Conservation (phyloP, 92 coral and sea anemone genomes). For the Zoanthus sociatus region DNA sequence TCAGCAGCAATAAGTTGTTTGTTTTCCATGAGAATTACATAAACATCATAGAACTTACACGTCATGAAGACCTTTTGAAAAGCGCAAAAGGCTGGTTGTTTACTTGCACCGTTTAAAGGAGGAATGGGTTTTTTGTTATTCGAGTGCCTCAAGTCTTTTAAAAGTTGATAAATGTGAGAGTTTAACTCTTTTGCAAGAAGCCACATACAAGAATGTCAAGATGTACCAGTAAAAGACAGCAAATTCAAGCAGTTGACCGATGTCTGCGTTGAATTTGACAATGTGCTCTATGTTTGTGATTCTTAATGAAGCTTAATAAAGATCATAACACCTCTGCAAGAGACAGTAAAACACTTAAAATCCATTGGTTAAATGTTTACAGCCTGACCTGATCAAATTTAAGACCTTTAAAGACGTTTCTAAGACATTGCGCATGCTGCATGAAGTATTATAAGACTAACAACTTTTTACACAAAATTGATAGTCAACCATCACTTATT, state of each 20-base stretch:
- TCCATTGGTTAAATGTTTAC: too few relatives aligned
- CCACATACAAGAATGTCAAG: constrained; percentile 56
- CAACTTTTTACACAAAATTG: too few relatives aligned
- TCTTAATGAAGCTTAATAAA: too few relatives aligned
- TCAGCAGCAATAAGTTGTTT: constrained; percentile 49
- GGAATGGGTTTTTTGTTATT: neutral
- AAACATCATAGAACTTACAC: constrained; percentile 32
- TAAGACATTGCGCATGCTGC: too few relatives aligned
- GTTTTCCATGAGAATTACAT: constrained; percentile 55
- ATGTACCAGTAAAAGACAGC: constrained; percentile 55
- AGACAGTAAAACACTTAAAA: too few relatives aligned
- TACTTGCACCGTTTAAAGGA: neutral
- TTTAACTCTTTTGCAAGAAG: neutral
- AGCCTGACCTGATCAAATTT: too few relatives aligned
- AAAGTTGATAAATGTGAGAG: neutral
- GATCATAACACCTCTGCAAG: too few relatives aligned
- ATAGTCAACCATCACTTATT: too few relatives aligned
- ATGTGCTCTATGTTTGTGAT: constrained; percentile 39
- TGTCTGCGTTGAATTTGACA: constrained; percentile 62
- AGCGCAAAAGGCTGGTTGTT: constrained; percentile 38
- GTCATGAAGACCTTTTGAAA: constrained; percentile 27
- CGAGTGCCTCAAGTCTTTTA: neutral
- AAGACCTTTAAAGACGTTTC: too few relatives aligned
- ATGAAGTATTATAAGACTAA: too few relatives aligned
- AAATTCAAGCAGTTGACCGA: constrained; percentile 54